These are phyloP conservation scores for Eptesicus fuscus DNA, from an alignment of 2,113 vertebrate species.

Conservation along the genomic window DNA sequence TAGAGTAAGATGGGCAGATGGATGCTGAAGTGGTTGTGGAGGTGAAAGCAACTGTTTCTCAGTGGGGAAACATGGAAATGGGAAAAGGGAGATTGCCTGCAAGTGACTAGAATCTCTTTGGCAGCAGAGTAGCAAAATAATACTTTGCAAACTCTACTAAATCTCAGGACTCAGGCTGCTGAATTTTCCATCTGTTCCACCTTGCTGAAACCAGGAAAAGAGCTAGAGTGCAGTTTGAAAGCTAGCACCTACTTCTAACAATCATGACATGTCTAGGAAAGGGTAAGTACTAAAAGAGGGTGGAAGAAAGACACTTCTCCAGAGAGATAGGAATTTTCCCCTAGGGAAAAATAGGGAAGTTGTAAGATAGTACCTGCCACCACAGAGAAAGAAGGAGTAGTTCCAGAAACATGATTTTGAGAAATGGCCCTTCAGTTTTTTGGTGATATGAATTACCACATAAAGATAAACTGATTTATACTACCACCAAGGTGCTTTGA, in stretches of 20 bases:
- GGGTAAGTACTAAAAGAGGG: background rate
- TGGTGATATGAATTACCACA: background rate
- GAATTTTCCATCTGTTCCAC: background rate
- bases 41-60: background rate
- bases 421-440: background rate
- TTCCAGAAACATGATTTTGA: background rate
- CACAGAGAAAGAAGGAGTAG: background rate
- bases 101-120: background rate
- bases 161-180: background rate
- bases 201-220: background rate
- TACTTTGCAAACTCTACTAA: background rate
- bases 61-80: too few relatives aligned
- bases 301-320: background rate
- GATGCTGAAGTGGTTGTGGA: background rate
- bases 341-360: background rate
- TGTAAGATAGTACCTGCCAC: background rate
- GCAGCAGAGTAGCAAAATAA: background rate
- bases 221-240: background rate
- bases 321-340: background rate
- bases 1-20: background rate
- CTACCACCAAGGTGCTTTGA: conserved; percentile 4
- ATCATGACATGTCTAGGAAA: background rate
- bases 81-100: background rate
- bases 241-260: background rate
- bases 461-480: background rate